Percentiles rank a stretch among this genome's conserved stretches.
Conservation (phyloP, 2,113 vertebrate genomes). For the Hylia prasina region DNA sequence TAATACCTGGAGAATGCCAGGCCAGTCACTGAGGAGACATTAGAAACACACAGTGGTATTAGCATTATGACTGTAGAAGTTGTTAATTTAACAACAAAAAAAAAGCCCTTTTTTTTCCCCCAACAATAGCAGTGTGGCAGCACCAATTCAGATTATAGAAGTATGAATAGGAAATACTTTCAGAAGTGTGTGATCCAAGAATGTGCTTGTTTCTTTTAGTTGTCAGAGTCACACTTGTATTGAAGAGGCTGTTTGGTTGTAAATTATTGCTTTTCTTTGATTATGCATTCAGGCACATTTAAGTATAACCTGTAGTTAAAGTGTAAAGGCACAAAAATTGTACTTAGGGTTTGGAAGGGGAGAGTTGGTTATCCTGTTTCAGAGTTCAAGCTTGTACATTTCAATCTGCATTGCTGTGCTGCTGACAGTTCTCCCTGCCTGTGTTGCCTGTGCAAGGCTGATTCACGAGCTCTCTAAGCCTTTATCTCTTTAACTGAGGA, state of each 20-base stretch:
- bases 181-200: background rate
- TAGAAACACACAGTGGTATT: background rate
- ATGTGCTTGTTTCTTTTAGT: background rate
- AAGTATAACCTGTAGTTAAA: background rate
- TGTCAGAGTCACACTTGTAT: background rate
- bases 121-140: background rate
- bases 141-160: background rate
- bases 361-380: background rate
- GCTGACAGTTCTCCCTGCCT: background rate
- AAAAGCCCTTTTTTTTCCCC: background rate
- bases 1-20: background rate
- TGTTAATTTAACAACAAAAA: background rate
- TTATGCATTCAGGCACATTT: background rate
- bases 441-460: background rate
- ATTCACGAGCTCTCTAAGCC: background rate
- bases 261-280: background rate
- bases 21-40: background rate
- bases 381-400: background rate
- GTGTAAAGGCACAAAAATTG: background rate
- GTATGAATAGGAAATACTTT: background rate
- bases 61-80: background rate
- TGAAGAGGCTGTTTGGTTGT: background rate
- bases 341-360: background rate
- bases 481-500: background rate
- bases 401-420: fast-evolving